Percentiles rank a stretch among this genome's conserved stretches.
Conservation (phyloP, 1,140 invertebrate genomes). For the Leguminivora glycinivorella region DNA sequence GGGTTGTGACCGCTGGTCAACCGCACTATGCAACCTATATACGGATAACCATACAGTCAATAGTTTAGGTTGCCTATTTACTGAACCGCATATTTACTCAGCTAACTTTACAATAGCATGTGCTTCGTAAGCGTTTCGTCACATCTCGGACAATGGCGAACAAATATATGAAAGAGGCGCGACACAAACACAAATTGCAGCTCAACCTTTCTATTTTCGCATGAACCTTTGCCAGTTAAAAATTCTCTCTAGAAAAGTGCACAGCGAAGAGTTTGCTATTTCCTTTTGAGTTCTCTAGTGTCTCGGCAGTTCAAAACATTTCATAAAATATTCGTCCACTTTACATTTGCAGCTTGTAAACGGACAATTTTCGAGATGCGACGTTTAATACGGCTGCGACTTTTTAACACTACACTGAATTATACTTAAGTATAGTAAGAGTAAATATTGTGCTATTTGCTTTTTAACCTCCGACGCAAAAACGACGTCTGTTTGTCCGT, state of each 20-base stretch:
- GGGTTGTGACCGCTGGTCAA: slow-evolving; percentile 40
- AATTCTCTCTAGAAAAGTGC: background rate
- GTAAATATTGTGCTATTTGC: no score
- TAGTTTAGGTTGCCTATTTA: background rate
- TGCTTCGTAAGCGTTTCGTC: no score
- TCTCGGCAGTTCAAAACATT: background rate
- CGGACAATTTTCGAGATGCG: background rate
- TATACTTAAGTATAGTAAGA: no score
- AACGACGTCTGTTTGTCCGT: no score
- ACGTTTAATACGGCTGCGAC: background rate
- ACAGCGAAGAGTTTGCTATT: slow-evolving; percentile 2
- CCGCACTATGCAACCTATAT: slow-evolving; percentile 37
- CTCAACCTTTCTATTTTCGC: background rate
- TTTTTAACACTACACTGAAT: background rate
- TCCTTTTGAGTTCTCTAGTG: slow-evolving; percentile 5
- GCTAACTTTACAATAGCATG: no score
- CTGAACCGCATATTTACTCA: no score
- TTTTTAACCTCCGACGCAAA: no score
- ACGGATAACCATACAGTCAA: background rate
- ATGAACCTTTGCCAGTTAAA: background rate
- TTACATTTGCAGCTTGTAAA: background rate
- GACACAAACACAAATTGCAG: background rate
- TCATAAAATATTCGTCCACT: background rate
- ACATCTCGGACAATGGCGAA: no score
- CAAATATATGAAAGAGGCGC: no score